Base-by-base conservation (phyloP, 2,797 vertebrate species). In the Austrolebias charrua region DNA sequence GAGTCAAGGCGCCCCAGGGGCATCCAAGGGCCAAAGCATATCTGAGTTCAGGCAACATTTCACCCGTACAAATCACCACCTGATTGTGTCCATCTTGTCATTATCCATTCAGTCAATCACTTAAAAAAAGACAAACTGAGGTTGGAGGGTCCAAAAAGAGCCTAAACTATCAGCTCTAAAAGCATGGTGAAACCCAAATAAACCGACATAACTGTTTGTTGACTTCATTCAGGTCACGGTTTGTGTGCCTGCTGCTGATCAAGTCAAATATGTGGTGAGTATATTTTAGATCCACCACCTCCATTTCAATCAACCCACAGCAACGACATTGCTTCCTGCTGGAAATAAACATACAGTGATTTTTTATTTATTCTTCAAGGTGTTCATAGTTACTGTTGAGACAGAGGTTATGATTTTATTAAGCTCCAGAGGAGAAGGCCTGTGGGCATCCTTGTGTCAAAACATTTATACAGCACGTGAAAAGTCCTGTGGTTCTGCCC, bases 181-280 rank as follows among this genome's bases (percentile, higher is more conserved):
- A 46, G 63, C 43, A 54, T 52, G 66, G 66, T 35, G 43, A 80
- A 72, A 78, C 58, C 40, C 69, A 84, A 86, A 90, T 81, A 89
- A 75, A 86, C 55, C 40, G 12, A 40, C 79, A 84, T 82, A 76
- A 76, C 57, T 48, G n/a, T 73, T 84, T 92, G 84, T 91, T 90
- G 86, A 89, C 76, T 88, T 69, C 79, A 81, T 79, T 84, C 82
- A 73, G 73, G 74, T 76, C 56, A 65, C 75, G 86, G 86, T 90
- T 88, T 88, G 81, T 79, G 70, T 68, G 54, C 73, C 82, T 75
- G 75, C 78, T 69, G 69, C 73, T 89, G 89, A 89, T 88, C 78
- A 87, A 90, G 82, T 86, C 83, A 92, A 91, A 92, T 82, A 89
- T 83, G 81, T 87, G 88, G 86, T 87, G 29, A 66, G 82, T 91